phyloP scores from a whole-genome alignment of 2,797 vertebrate genomes.

The Malacoctenus gilli region DNA sequence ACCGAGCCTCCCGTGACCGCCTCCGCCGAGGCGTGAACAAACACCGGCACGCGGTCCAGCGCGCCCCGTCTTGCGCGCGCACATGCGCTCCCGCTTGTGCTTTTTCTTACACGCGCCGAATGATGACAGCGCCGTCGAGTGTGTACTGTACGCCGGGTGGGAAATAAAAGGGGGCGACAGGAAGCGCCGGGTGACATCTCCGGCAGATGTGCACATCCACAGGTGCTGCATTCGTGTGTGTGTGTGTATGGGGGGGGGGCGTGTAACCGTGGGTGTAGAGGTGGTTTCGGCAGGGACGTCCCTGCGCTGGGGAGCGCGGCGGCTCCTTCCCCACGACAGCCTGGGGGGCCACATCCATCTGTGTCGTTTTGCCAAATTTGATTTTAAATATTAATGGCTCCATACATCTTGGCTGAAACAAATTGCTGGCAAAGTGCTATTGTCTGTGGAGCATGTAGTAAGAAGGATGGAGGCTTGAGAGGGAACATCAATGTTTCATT shows the following conservation, averaged over 20 bases:
- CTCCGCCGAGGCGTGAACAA: background rate
- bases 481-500: constrained; percentile 99
- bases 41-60: background rate
- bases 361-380: constrained; percentile 99
- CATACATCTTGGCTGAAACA: constrained; percentile 97
- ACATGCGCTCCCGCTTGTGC: background rate
- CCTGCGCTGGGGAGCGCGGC: constrained; percentile 61
- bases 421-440: constrained; percentile 98
- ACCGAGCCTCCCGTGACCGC: constrained; percentile 1
- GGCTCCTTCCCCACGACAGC: constrained; percentile 85
- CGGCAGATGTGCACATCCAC: constrained; percentile 17
- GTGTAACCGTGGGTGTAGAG: background rate
- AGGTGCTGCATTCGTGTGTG: background rate
- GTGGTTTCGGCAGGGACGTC: constrained; percentile 57
- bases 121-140: background rate
- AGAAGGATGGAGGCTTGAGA: constrained; percentile 97
- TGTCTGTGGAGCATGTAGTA: constrained; percentile 93
- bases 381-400: constrained; percentile 99
- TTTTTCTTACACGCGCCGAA: background rate
- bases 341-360: constrained; percentile 92
- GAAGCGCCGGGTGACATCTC: background rate
- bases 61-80: background rate
- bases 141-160: no score
- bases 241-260: no score
- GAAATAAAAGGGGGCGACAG: no score